These are phyloP conservation scores for Etheostoma nigrum DNA, from an alignment of 2,797 vertebrate genomes.

Conservation along the genomic window DNA sequence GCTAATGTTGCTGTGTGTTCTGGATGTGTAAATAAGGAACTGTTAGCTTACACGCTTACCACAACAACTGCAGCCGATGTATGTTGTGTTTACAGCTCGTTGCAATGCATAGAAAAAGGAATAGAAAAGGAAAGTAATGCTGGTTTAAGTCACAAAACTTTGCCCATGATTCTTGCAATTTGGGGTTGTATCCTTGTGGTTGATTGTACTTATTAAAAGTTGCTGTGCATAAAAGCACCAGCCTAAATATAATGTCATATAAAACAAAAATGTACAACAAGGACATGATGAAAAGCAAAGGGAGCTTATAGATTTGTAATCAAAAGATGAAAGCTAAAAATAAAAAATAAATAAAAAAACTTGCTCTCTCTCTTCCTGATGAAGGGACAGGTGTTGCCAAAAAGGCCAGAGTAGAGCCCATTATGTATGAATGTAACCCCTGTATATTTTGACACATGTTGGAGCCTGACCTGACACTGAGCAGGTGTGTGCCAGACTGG, in stretches of 20 bases:
- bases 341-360: background rate
- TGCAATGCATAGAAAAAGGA: too few relatives aligned
- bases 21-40: background rate
- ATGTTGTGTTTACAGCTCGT: background rate
- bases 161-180: background rate
- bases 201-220: background rate
- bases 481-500: conserved; percentile 61
- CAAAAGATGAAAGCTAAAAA: conserved; percentile 8
- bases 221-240: background rate
- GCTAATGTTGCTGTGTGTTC: background rate
- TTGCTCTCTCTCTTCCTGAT: conserved; percentile 13
- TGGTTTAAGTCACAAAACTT: too few relatives aligned
- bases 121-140: too few relatives aligned
- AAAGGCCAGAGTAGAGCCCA: conserved; percentile 28
- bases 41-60: background rate
- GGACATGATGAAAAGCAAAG: conserved; percentile 18
- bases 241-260: background rate
- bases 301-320: conserved; percentile 21
- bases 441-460: conserved; percentile 66
- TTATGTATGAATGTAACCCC: conserved; percentile 42
- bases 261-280: background rate
- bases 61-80: background rate
- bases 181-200: background rate
- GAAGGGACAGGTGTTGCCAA: conserved; percentile 47
- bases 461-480: conserved; percentile 64